Percentiles rank a stretch among this genome's conserved stretches.
Conservation (phyloP, 23 tunicate genomes). For the Styela clava region DNA sequence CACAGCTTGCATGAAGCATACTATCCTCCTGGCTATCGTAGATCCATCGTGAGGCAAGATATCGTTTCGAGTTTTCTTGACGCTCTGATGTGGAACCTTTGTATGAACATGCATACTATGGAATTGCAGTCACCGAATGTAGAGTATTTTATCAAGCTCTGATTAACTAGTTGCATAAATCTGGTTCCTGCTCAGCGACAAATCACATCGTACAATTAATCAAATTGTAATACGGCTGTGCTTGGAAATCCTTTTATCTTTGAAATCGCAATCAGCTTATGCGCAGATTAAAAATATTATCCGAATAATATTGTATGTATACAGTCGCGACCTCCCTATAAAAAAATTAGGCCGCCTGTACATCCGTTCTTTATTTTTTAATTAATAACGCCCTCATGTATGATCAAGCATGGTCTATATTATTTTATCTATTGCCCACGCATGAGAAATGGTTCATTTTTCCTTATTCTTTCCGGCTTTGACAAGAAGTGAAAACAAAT, state of each 20-base stretch:
- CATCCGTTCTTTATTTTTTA: not conserved
- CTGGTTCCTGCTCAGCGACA: no score
- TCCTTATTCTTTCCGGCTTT: not conserved
- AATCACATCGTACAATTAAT: not conserved
- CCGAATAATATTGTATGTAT: no score
- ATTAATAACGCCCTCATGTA: no score
- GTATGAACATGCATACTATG: not conserved
- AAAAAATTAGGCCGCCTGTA: not conserved
- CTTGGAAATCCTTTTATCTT: not conserved
- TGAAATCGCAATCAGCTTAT: not conserved
- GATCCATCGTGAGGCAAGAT: not conserved
- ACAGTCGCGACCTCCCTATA: not conserved
- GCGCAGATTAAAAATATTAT: no score
- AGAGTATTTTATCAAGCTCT: no score
- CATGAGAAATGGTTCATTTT: no score
- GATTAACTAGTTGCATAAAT: no score
- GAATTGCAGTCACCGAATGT: no score
- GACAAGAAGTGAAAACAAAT: not conserved
- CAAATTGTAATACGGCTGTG: not conserved
- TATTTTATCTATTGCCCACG: no score
- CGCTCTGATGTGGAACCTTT: not conserved
- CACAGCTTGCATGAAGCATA: constrained; percentile 7
- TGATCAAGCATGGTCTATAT: not conserved
- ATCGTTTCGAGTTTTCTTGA: not conserved
- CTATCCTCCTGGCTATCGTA: constrained; percentile 1